Evolutionary conservation across 2,888 invertebrate species (phyloP).

Genomic region (Drosophila pegasa): DNA sequence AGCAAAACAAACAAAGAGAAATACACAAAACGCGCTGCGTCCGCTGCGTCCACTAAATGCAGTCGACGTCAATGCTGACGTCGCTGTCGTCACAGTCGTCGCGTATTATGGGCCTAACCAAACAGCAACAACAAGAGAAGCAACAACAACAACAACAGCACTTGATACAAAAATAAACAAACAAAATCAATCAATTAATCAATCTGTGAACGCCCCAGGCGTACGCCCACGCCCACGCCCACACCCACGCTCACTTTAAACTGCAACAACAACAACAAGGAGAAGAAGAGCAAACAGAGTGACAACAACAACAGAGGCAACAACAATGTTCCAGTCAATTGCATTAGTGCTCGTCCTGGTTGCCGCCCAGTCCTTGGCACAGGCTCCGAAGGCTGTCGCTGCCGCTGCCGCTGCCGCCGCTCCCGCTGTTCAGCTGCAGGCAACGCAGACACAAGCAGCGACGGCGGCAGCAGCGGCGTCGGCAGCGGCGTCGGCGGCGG

Average conservation of each 20-base stretch:
- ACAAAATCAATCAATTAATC: constrained; percentile 79
- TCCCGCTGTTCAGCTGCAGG: constrained; percentile 43
- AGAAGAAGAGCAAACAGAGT: not conserved
- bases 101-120: constrained; percentile 60
- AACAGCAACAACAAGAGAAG: constrained; percentile 41
- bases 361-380: constrained; percentile 32
- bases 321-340: constrained; percentile 66
- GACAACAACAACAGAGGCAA: constrained; percentile 47
- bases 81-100: constrained; percentile 51
- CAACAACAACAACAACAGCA: constrained; percentile 46
- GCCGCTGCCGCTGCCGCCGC: not conserved
- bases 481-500: constrained; percentile 10
- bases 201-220: constrained; percentile 62
- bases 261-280: constrained; percentile 18
- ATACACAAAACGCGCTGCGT: constrained; percentile 37
- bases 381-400: constrained; percentile 11
- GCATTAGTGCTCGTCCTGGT: constrained; percentile 46
- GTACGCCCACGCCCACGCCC: constrained; percentile 26
- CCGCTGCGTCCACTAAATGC: constrained; percentile 61
- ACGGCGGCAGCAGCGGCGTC: constrained; percentile 16
- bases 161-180: constrained; percentile 78
- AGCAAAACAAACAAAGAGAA: constrained; percentile 29
- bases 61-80: constrained; percentile 55
- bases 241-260: constrained; percentile 32
- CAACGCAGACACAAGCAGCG: constrained; percentile 9